Evolutionary conservation across 2,888 invertebrate genomes (phyloP), one percentile per base, ranked within the genome.

Genomic region (Syrphus vitripennis): DNA sequence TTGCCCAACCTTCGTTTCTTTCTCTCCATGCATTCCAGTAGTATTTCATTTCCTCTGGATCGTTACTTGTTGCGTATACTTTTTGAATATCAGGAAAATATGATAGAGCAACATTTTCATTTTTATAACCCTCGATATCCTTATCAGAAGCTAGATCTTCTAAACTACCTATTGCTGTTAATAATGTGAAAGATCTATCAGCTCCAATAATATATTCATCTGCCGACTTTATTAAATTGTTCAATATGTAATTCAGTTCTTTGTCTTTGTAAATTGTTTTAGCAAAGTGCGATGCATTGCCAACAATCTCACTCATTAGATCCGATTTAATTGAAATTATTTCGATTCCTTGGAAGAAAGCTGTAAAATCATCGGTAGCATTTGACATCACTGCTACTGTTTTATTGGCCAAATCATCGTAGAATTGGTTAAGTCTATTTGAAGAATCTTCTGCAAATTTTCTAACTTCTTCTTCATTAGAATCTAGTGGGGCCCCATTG

Each of bases 21-120:
- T 83, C 69, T 9, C 83, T 40, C 87, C 87, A 87, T 21, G 61
- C 48, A 16, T 50, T 50, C 50, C 50, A 50, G 37, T 59, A 88
- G 55, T 81, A 76, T 29, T 79, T 55, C 16, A 88, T 26, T 48
- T 87, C 88, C 31, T 78, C 69, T 1, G 84, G 69, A 71, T 87
- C 75, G 9, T 59, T 65, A n/a, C 65, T 80, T 12, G 40, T 31
- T 26, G 40, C 70, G 16, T 81, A 26, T 14, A 87, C 70, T 0
- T 78, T 57, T 3, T 69, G 42, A 63, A 87, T 34, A 72, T 87
- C 90, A 6, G 92, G 92, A 45, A 89, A 89, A 37, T 90, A 92
- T 19, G 91, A 89, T 57, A 91, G 55, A 0, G 89, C 14, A 9
- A 21, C 9, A 3, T 3, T 67, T 5, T 50, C 12, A 21, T 67